Evolutionary conservation across 2,113 vertebrate species (phyloP).

Genomic region (Leptobrachium ailaonicum): DNA sequence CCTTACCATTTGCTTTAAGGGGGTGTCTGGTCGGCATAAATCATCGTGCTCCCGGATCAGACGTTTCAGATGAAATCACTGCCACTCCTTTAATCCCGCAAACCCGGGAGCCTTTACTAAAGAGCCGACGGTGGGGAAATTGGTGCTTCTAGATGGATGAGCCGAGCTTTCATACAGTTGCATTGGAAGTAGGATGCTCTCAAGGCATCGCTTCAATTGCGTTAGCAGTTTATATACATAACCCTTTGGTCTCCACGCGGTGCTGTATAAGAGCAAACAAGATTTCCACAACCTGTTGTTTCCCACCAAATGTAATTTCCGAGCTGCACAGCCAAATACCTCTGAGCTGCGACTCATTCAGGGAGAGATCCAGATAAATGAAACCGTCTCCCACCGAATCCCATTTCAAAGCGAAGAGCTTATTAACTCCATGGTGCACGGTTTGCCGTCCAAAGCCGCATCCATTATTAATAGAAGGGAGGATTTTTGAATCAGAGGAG

Average conservation of each 20-base stretch:
- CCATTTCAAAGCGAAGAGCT: conserved; percentile 68
- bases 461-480: conserved; percentile 69
- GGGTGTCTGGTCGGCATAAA: too few relatives aligned
- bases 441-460: conserved; percentile 64
- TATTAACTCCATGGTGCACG: conserved; percentile 65
- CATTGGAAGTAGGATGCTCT: neutral
- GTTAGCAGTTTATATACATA: neutral
- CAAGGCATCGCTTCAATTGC: conserved; percentile 9
- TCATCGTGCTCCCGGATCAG: too few relatives aligned
- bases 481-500: conserved; percentile 67
- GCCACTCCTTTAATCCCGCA: too few relatives aligned
- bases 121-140: too few relatives aligned
- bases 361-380: conserved; percentile 65
- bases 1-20: too few relatives aligned
- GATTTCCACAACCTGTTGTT: conserved; percentile 25
- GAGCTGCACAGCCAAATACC: conserved; percentile 65
- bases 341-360: conserved; percentile 63
- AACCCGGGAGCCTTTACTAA: too few relatives aligned
- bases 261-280: neutral
- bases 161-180: too few relatives aligned
- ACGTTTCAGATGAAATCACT: too few relatives aligned
- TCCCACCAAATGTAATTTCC: conserved; percentile 24
- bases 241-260: neutral
- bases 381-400: conserved; percentile 66
- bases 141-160: too few relatives aligned